Percentiles rank a stretch among this genome's conserved stretches.
Evolutionary conservation across 2,888 invertebrate species (phyloP).

Genomic region (Yponomeuta cagnagella): DNA sequence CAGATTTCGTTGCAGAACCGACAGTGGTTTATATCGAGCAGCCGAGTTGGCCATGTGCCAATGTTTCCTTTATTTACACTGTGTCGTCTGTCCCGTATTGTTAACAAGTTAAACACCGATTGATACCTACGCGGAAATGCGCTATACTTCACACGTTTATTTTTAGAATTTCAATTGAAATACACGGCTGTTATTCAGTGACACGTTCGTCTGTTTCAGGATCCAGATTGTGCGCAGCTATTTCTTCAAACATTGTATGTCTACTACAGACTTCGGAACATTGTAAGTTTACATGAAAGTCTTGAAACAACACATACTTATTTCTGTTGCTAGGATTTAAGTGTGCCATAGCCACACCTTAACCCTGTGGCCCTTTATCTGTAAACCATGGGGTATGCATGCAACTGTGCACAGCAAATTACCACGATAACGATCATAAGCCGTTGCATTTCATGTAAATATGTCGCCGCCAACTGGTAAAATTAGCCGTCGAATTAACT

Average conservation of each 20-base stretch:
- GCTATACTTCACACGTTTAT: not conserved
- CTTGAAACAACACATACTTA: too few relatives aligned
- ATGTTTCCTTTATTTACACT: slow-evolving; percentile 9
- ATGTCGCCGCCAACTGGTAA: too few relatives aligned
- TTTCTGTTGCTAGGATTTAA: too few relatives aligned
- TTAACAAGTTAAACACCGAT: slow-evolving; percentile 8
- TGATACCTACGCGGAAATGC: not conserved
- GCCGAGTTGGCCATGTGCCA: slow-evolving; percentile 12
- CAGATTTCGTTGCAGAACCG: not conserved
- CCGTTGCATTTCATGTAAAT: too few relatives aligned
- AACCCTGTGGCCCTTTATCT: too few relatives aligned
- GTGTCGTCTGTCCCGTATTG: slow-evolving; percentile 7
- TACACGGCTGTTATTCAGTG: not conserved
- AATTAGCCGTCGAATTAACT: too few relatives aligned
- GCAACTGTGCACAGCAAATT: too few relatives aligned
- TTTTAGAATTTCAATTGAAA: not conserved
- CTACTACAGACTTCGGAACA: too few relatives aligned
- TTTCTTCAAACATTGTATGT: not conserved
- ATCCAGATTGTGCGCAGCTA: not conserved
- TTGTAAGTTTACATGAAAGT: too few relatives aligned
- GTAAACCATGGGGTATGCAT: too few relatives aligned
- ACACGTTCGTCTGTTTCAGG: not conserved
- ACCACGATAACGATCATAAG: too few relatives aligned
- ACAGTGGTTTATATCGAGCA: slow-evolving; percentile 18
- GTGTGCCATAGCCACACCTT: too few relatives aligned